Evolutionary conservation across 1,140 invertebrate species (phyloP), one percentile per base, ranked within the genome.

Genomic region (Asbolus verrucosus): DNA sequence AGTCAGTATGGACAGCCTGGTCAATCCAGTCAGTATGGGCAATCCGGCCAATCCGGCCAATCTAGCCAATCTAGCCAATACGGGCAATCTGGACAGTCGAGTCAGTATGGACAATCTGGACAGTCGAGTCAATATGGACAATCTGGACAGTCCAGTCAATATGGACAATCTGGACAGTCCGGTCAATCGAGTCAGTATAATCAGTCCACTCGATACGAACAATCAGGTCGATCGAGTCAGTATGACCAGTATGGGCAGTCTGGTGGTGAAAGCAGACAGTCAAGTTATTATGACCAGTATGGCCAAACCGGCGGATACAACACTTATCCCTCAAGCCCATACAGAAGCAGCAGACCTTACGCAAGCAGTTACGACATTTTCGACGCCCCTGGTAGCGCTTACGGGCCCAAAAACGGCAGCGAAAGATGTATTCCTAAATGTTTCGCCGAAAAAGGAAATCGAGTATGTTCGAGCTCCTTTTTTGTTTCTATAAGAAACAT

Each of bases 391-490:
- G 82, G 86, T 4, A 84, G 83, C 2, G 86, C 85, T 2, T 78
- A 80, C 13, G 78, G 79, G 15, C 77, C 85, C 4, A 92, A 89
- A 73, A 89, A 87, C 0, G 88, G 87, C 0, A 83, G 82, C 1
- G 90, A 88, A 70, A 89, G 89, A 72, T 90, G 88, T 76, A 85
- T 87, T 18, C 95, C 94, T 24, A 95, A 94, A 85, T 98, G 96
- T 84, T 90, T 95, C 70, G 95, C 95, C 1, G 94, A 98, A 83
- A 98, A 97, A 83, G 96, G 96, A 77, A 89, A 88, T 21, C 85
- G 94, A 77, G 92, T 93, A 85, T 85, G 85, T 82, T 61, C 46
- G 5, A 33, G 3, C 14, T 13, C 24, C 13, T 21, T 62, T 19
- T 61, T 13, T 8, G 4, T 30, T 30, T 30, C 27, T 8, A 30